Evolutionary conservation across 2,113 vertebrate species (phyloP), one percentile per base, ranked within the genome.

Genomic region (Panthera leo): DNA sequence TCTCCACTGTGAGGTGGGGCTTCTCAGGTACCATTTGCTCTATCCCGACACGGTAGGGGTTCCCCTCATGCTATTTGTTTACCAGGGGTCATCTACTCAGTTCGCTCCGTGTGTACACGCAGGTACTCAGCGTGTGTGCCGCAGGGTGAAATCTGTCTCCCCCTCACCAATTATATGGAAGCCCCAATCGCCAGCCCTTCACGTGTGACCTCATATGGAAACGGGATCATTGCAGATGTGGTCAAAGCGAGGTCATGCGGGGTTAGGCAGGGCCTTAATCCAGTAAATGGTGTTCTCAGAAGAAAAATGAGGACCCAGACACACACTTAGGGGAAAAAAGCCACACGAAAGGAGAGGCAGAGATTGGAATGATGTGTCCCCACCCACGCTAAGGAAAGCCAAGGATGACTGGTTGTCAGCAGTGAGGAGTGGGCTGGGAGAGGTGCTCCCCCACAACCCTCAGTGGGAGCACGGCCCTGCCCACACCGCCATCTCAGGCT

Each of bases 401-500:
- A 18, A 7, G 25, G 23, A 7, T 5, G 11, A 23, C 18, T 0
- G 2, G n/a, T 75, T 31, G 11, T 4, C 34, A 58, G 23, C 19
- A 16, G 10, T 65, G 14, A 25, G 25, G 39, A 29, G 53, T 39
- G 13, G 76, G 15, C 0, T 2, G 39, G 18, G 48, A 9, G 71
- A 16, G 7, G 8, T 27, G 0, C 3, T 80, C 2, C 29, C 23
- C 18, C 0, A 10, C 11, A n/a, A 15, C 36, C 36, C 1, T 27
- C n/a, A 19, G 84, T 1, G 21, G 1, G 1, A 4, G 29, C 3
- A 3, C 7, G 7, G 34, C 12, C 83, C 76, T 16, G 0, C 3
- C 3, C 5, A 36, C 4, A 0, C n/a, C 5, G 0, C 1, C 84
- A 7, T 1, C n/a, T 67, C 13, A 1, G 27, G 8, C 5, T 7